Conservation (phyloP, 2,888 invertebrate genomes). For the Drosophila limbata region DNA sequence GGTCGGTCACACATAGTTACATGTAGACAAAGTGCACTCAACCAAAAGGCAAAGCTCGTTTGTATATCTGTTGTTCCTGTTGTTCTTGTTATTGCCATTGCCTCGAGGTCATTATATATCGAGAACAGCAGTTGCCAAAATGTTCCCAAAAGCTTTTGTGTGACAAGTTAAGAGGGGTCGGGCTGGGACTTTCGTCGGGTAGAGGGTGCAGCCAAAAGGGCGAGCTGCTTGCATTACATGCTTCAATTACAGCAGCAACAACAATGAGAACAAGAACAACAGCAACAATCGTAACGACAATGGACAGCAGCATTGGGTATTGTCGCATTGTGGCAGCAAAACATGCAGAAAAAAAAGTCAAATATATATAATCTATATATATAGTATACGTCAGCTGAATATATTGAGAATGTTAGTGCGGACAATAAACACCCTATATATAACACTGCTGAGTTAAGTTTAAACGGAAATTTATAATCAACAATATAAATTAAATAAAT, state of each 20-base stretch:
- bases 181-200: background rate
- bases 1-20: constrained; percentile 77
- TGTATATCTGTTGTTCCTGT: constrained; percentile 35
- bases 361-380: constrained; percentile 14
- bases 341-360: constrained; percentile 24
- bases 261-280: constrained; percentile 33
- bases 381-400: constrained; percentile 5
- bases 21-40: constrained; percentile 77
- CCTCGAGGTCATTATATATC: constrained; percentile 82
- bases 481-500: constrained; percentile 6
- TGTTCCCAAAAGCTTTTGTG: constrained; percentile 80
- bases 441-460: background rate
- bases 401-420: background rate
- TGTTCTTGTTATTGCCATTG: constrained; percentile 57
- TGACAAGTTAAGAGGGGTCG: constrained; percentile 60
- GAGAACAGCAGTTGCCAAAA: constrained; percentile 81
- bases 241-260: constrained; percentile 73
- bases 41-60: constrained; percentile 67
- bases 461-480: constrained; percentile 1
- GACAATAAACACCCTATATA: constrained; percentile 19
- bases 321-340: constrained; percentile 63
- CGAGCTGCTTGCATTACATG: constrained; percentile 72
- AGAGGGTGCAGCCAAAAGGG: constrained; percentile 30
- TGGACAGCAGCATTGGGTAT: constrained; percentile 66
- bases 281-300: constrained; percentile 51